These are phyloP conservation scores for Pseudolaguvia tuberculata DNA, from an alignment of 2,113 vertebrate species.

Conservation along the genomic window DNA sequence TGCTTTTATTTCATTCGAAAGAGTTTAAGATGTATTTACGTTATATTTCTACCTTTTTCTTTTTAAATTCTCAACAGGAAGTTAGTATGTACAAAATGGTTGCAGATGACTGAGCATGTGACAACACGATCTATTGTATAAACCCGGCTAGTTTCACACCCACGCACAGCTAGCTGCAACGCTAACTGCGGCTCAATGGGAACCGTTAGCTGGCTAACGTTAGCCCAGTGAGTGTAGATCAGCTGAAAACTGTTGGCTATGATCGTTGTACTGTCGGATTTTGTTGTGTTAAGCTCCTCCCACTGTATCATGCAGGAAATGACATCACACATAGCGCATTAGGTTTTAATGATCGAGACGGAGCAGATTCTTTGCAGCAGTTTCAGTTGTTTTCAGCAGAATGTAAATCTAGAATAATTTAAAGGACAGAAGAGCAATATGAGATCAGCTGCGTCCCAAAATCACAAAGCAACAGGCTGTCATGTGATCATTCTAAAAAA, in stretches of 20 bases:
- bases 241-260: neutral
- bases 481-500: too few species aligned
- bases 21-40: neutral
- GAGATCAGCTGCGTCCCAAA: too few species aligned
- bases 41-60: neutral
- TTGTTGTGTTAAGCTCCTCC: neutral
- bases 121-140: neutral
- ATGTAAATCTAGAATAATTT: neutral
- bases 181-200: neutral
- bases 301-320: neutral
- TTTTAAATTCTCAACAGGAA: neutral
- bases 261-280: neutral
- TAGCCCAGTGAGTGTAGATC: neutral
- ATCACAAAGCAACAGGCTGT: too few species aligned
- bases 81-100: neutral
- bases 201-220: constrained; percentile 9
- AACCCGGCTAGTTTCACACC: neutral
- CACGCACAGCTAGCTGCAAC: neutral
- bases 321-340: neutral
- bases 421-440: constrained; percentile 8
- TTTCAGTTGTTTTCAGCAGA: neutral
- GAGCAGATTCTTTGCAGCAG: neutral
- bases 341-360: neutral
- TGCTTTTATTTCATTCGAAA: neutral
- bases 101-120: neutral